Percentiles rank a stretch among this genome's conserved stretches.
Conservation (phyloP, 2,888 invertebrate species). For the Dioctria linearis region DNA sequence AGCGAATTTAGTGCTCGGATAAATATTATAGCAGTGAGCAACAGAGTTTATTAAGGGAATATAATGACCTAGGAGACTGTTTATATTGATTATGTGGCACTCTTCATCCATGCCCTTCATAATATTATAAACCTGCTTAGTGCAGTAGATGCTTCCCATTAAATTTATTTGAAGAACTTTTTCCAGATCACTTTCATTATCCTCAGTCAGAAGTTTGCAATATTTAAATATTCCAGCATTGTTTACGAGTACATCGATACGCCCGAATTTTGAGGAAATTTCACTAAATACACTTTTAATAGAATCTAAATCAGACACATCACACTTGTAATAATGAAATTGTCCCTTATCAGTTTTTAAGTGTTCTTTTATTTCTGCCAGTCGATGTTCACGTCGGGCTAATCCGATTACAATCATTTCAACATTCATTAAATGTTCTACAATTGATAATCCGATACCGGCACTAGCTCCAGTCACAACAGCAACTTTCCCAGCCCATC, state of each 20-base stretch:
- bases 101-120: conserved; percentile 70
- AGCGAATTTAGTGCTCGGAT: conserved; percentile 66
- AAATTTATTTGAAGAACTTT: conserved; percentile 71
- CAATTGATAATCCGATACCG: conserved; percentile 74
- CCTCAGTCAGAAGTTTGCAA: conserved; percentile 1
- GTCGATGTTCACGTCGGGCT: conserved; percentile 71
- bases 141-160: conserved; percentile 70
- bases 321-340: conserved; percentile 67
- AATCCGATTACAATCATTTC: conserved; percentile 74
- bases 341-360: conserved; percentile 61
- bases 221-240: conserved; percentile 72
- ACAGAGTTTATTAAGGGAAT: conserved; percentile 66
- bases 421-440: conserved; percentile 69
- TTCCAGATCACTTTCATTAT: conserved; percentile 62
- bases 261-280: conserved; percentile 72
- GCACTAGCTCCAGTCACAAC: conserved; percentile 77
- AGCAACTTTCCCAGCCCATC: conserved; percentile 75
- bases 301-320: conserved; percentile 73
- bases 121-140: conserved; percentile 70
- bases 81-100: conserved; percentile 71
- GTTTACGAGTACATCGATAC: conserved; percentile 74
- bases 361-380: conserved; percentile 62
- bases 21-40: conserved; percentile 63
- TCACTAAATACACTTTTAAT: conserved; percentile 72
- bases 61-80: conserved; percentile 72